Base-by-base conservation (phyloP, 2,888 invertebrate genomes). In the Agrypnus murinus region DNA sequence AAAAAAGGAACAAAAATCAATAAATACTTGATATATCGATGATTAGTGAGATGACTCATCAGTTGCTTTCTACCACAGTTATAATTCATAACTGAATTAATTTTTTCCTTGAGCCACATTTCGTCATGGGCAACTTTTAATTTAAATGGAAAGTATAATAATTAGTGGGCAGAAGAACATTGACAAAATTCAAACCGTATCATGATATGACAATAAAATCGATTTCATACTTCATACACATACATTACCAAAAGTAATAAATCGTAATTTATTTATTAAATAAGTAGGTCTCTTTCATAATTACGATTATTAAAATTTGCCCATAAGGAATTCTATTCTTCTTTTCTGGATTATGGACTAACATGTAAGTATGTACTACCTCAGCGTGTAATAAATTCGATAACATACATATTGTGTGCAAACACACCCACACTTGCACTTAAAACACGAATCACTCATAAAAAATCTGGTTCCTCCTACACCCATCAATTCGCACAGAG, bases 191-290 rank as follows among this genome's bases (percentile, higher is more conserved):
- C n/a, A n/a, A n/a, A n/a, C n/a, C n/a, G n/a, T n/a, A n/a, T n/a
- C n/a, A n/a, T n/a, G n/a, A n/a, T n/a, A n/a, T n/a, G n/a, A 12
- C 14, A 12, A n/a, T 12, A 40, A 40, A 40, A 40, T 40, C 14
- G n/a, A 40, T 40, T 40, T 40, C 40, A 40, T 40, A 40, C 40
- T 14, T 40, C 40, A 40, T 14, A 40, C 40, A 40, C n/a, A 40
- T 14, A n/a, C 14, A 40, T 14, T 40, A 12, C 2, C 3, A 40
- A 12, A 12, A 12, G 40, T 40, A 40, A 40, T 40, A 40, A 40
- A 40, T 40, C 14, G 12, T 40, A 40, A 40, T 40, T 40, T 12
- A 14, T 12, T 40, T 3, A 40, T 40, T 12, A n/a, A 40, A 40
- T n/a, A 40, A 40, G 40, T 40, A 6, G 40, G 40, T 14, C 14